Percentiles rank a stretch among this genome's conserved stretches.
Conservation (phyloP, 2,113 vertebrate genomes). For the Bambusicola thoracicus region DNA sequence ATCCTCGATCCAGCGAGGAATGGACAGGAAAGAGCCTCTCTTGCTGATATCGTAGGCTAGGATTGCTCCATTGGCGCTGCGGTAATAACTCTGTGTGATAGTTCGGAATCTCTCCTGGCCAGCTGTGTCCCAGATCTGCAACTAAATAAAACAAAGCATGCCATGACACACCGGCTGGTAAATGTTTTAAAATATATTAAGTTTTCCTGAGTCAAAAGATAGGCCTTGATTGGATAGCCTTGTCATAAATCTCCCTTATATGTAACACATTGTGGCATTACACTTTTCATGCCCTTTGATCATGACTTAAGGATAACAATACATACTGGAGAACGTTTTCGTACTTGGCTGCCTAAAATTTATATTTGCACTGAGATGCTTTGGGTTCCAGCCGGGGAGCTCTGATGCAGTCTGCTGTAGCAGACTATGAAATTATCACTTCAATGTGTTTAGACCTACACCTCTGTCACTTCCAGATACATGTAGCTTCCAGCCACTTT, state of each 20-base stretch:
- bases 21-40: constrained; percentile 82
- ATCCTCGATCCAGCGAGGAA: constrained; percentile 90
- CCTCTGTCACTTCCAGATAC: neutral
- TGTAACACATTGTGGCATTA: neutral
- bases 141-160: constrained; percentile 58
- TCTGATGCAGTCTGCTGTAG: neutral
- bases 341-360: neutral
- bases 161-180: neutral
- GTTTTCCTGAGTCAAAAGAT: neutral
- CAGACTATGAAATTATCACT: neutral
- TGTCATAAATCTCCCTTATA: neutral
- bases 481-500: neutral
- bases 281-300: neutral
- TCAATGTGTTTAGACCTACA: neutral
- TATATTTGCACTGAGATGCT: rapidly evolving
- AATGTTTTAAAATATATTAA: neutral
- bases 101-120: constrained; percentile 91
- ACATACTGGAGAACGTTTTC: neutral
- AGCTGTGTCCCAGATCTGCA: constrained; percentile 93
- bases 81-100: constrained; percentile 91
- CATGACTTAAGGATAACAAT: neutral
- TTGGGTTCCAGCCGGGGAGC: neutral
- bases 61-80: constrained; percentile 89
- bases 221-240: neutral
- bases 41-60: constrained; percentile 90